Evolutionary conservation across 2,797 vertebrate species (phyloP).

Genomic region (Anomalospiza imberbis): DNA sequence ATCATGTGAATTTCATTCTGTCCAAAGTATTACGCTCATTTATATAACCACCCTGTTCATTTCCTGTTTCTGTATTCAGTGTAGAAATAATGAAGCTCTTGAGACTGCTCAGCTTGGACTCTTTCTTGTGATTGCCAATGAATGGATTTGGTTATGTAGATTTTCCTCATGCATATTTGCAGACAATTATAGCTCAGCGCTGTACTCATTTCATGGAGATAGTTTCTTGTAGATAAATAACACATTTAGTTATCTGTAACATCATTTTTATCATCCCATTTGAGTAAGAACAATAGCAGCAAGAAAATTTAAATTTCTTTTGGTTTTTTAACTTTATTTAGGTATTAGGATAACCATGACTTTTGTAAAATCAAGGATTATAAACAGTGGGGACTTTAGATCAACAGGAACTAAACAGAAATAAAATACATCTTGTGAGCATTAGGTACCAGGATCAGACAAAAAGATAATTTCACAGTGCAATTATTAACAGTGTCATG

Average conservation of each 20-base stretch:
- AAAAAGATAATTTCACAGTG: neutral
- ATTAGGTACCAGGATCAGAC: neutral
- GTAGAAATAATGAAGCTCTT: slow-evolving; percentile 38
- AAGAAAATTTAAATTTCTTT: neutral
- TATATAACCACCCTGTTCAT: slow-evolving; percentile 43
- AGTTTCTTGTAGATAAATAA: neutral
- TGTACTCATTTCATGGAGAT: neutral
- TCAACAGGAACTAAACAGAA: neutral
- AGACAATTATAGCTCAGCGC: neutral
- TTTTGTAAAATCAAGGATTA: neutral
- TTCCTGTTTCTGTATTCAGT: slow-evolving; percentile 50
- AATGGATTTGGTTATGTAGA: neutral
- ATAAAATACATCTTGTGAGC: neutral
- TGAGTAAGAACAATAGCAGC: neutral
- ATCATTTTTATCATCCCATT: neutral
- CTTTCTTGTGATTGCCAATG: neutral
- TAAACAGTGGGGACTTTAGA: neutral
- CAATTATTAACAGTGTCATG: neutral
- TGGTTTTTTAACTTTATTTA: neutral
- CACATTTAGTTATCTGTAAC: neutral
- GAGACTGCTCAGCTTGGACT: neutral
- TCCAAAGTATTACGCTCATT: slow-evolving; percentile 35
- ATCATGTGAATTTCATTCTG: slow-evolving; percentile 30
- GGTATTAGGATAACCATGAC: neutral
- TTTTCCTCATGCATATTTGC: neutral